Percentiles rank a stretch among this genome's conserved stretches.
Conservation (phyloP, 2,888 invertebrate genomes). For the Dynastes maya region DNA sequence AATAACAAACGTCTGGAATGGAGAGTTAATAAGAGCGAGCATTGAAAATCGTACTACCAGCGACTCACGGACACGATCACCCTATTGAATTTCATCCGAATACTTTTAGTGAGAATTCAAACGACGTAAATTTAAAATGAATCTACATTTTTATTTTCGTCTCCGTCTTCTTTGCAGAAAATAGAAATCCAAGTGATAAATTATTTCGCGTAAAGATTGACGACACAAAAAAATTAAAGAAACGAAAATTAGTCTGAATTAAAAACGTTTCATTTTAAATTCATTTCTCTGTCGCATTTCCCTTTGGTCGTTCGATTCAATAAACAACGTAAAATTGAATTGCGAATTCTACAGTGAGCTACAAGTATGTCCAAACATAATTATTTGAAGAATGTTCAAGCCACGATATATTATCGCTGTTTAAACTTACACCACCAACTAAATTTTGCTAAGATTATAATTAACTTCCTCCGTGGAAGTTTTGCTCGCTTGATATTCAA, state of each 20-base stretch:
- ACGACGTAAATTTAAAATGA: constrained; percentile 13
- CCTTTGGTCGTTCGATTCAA: too few species aligned
- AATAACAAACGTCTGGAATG: constrained; percentile 11
- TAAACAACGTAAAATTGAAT: too few species aligned
- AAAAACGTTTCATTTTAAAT: not conserved
- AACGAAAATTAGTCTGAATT: constrained; percentile 10
- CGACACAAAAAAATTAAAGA: not conserved
- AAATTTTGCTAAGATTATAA: constrained; percentile 8
- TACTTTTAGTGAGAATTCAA: not conserved
- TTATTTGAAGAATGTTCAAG: too few species aligned
- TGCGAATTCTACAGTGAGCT: too few species aligned
- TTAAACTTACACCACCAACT: not conserved
- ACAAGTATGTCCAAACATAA: too few species aligned
- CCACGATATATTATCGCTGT: not conserved
- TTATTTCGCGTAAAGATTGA: constrained; percentile 8
- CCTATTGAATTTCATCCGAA: constrained; percentile 15
- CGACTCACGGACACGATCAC: not conserved
- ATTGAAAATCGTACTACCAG: not conserved
- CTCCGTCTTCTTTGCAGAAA: not conserved
- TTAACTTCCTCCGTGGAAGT: constrained; percentile 1
- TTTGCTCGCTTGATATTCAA: not conserved
- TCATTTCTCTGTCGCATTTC: not conserved
- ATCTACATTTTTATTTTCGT: constrained; percentile 7
- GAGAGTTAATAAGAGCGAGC: constrained; percentile 13
- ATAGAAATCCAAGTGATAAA: not conserved